Evolutionary conservation across 2,113 vertebrate genomes (phyloP), one percentile per base, ranked within the genome.

Genomic region (Serilophus lunatus): DNA sequence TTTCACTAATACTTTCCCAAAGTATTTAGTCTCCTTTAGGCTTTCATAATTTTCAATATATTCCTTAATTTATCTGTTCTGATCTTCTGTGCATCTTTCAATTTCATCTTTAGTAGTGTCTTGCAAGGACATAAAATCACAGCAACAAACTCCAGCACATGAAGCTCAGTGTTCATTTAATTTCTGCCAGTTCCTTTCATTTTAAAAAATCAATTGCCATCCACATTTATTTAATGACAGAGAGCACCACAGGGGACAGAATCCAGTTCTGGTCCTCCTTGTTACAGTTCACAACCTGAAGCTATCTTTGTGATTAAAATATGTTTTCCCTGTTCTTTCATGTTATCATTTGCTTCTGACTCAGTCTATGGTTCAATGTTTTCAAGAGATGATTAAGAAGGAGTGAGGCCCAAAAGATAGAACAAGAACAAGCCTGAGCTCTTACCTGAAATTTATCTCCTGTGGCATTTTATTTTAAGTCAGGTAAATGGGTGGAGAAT

Each of bases 371-470:
- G 2, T 28, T 91, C 72, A 40, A 0, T 28, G 20, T 74, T 93
- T 91, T 85, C 72, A 77, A 86, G 59, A 3, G 44, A 13, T 90
- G 76, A 93, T 75, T 93, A 81, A 93, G 69, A 64, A 75, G 85
- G 90, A 54, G 79, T 92, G 85, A 95, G 78, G 64, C 83, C 80
- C 29, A 71, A 90, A 60, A 88, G 87, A 92, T 78, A 78, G 86
- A 96, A 81, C 85, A 88, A 86, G 94, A 81, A 75, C 94, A 95
- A 70, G 90, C 26, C 82, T 88, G 82, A 88, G 90, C 92, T 88
- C 51, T 88, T 96, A 80, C 78, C 85, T 93, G 82, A 36, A 84
- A 38, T 69, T 64, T 49, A 31, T 54, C 69, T 81, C 36, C 11
- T 2, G 2, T 35, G 49, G 61, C 31, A 5, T 45, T 8, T 33